Evolutionary conservation across 2,797 vertebrate species (phyloP).

Genomic region (Amazonetta brasiliensis): DNA sequence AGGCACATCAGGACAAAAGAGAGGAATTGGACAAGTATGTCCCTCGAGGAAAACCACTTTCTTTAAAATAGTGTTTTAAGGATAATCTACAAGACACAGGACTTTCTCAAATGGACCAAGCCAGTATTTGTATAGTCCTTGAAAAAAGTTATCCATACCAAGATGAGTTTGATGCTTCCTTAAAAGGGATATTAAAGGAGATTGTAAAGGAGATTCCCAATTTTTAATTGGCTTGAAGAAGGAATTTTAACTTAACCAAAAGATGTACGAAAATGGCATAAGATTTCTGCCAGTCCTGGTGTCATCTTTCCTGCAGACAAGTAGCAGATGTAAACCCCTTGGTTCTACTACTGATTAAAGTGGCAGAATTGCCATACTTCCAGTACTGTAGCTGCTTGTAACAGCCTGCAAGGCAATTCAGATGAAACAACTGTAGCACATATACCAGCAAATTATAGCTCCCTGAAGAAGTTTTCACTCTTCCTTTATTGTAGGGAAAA

Average conservation of each 20-base stretch:
- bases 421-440: not conserved
- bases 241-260: not conserved
- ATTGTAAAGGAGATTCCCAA: not conserved
- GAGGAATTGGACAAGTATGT: not conserved
- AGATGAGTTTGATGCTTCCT: not conserved
- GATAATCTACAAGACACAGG: not conserved
- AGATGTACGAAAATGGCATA: not conserved
- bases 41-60: rapidly evolving
- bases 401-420: not conserved
- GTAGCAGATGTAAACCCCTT: not conserved
- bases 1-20: not conserved
- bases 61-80: not conserved
- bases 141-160: not conserved
- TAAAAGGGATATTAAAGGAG: not conserved
- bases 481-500: not conserved
- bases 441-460: not conserved
- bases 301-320: not conserved
- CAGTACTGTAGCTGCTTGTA: not conserved
- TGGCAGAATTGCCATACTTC: not conserved
- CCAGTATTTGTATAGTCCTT: not conserved
- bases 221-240: not conserved
- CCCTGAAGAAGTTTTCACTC: not conserved
- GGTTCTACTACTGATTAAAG: not conserved
- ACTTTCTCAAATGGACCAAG: not conserved
- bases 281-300: not conserved